Conservation (phyloP, 2,888 invertebrate genomes). For the Melikaiella ostensackeni region DNA sequence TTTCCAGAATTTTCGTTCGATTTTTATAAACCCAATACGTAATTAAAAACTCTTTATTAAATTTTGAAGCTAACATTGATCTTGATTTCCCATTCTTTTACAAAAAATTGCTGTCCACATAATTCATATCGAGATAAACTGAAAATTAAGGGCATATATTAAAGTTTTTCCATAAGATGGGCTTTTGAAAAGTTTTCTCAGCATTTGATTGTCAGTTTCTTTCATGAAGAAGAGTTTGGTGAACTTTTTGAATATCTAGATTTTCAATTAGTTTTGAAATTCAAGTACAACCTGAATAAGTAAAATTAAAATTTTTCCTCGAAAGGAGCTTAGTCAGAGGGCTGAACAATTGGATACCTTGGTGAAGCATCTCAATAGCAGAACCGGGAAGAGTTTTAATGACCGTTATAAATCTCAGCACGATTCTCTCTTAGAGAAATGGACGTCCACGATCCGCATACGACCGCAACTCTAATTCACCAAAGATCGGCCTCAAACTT, state of each 20-base stretch:
- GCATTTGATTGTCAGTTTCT: neutral
- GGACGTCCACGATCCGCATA: slow-evolving; percentile 26
- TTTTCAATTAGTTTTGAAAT: slow-evolving; percentile 13
- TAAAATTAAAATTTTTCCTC: slow-evolving; percentile 8
- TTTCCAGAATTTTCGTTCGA: too few species aligned
- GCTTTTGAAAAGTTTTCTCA: neutral
- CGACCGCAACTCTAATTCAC: slow-evolving; percentile 23
- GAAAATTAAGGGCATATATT: too few species aligned
- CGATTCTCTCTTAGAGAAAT: slow-evolving; percentile 39
- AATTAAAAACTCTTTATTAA: too few species aligned
- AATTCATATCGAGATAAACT: too few species aligned
- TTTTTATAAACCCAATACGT: too few species aligned
- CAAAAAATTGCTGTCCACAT: too few species aligned
- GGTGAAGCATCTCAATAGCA: slow-evolving; percentile 35
- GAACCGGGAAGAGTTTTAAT: slow-evolving; percentile 51
- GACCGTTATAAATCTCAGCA: slow-evolving; percentile 51
- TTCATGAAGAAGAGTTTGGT: neutral
- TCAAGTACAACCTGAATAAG: slow-evolving; percentile 28
- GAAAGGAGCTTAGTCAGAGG: neutral
- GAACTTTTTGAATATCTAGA: slow-evolving; percentile 17
- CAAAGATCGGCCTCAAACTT: slow-evolving; percentile 36
- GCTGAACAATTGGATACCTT: slow-evolving; percentile 30
- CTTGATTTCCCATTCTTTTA: too few species aligned
- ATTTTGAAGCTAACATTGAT: too few species aligned
- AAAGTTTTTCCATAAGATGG: too few species aligned